Base-by-base conservation (phyloP, 2,888 invertebrate genomes). In the Parnassius smintheus region DNA sequence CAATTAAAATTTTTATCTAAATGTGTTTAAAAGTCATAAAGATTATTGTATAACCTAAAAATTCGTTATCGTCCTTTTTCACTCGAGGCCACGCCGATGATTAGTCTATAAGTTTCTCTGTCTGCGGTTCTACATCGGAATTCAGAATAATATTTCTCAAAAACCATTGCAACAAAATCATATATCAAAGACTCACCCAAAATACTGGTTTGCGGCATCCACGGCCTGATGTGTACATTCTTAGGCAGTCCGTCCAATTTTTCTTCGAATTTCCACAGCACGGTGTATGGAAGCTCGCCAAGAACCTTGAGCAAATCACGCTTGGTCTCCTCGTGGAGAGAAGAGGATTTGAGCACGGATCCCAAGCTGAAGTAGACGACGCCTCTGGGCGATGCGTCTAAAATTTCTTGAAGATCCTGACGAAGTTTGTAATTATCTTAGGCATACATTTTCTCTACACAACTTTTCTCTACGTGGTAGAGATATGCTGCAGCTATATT, bases 171-270 rank as follows among this genome's bases (percentile, higher is more conserved):
- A 35, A 35, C 35, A 35, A 7, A 7, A 35, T 35, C 35, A 35
- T 7, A 35, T 35, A 35, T 7, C 35, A 7, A 50, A 50, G 44
- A 10, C 42, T 68, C 67, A 93, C 93, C 88, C 10, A 93, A 75
- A 46, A 93, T 80, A 68, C 92, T 91, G 12, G 88, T 75, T 67
- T 93, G 93, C 0, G 93, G 93, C 72, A 92, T 75, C 93, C 93
- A 93, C 1, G 86, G 71, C 22, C 80, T 75, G 2, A 91, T 74
- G 60, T 89, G 86, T 0, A 93, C 81, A 58, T 92, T 92, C 59
- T 78, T 74, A 0, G 92, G 90, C 13, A 87, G 69, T 1, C 75
- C 78, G 0, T 78, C 71, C 1, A 91, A 58, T 0, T 81, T 67
- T 8, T 81, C 82, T 62, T 93, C 93, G 58, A 87, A 93, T 72